Percentiles rank a stretch among this genome's conserved stretches.
Evolutionary conservation across 2,888 invertebrate genomes (phyloP).

Genomic region (Ligdia adustata): DNA sequence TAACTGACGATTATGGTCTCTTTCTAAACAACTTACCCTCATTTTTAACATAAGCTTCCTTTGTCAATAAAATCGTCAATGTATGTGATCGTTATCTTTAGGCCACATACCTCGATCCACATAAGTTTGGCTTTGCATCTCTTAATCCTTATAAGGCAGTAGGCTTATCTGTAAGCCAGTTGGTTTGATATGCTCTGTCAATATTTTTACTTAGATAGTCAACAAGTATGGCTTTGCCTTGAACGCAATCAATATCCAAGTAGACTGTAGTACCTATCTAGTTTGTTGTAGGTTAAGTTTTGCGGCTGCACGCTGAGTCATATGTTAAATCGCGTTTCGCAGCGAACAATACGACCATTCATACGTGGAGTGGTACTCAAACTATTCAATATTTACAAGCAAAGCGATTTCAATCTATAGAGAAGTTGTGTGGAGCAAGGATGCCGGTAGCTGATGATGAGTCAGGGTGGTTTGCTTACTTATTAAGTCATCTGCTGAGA

Average conservation of each 20-base stretch:
- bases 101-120: conserved; percentile 9
- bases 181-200: conserved; percentile 18
- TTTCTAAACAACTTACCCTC: conserved; percentile 31
- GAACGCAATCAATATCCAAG: conserved; percentile 42
- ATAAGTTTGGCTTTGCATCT: conserved; percentile 1
- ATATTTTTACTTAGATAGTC: conserved; percentile 29
- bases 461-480: no score
- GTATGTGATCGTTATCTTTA: conserved; percentile 6
- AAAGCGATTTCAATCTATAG: conserved; percentile 22
- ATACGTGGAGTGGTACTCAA: conserved; percentile 18
- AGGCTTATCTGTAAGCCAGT: conserved; percentile 30
- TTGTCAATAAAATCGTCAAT: conserved; percentile 25
- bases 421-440: conserved; percentile 17
- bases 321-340: conserved; percentile 28
- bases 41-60: conserved; percentile 40
- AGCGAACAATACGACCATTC: conserved; percentile 38
- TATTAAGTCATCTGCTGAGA: no score
- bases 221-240: conserved; percentile 50
- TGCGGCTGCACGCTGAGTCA: conserved; percentile 37
- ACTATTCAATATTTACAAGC: conserved; percentile 23
- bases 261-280: conserved; percentile 38
- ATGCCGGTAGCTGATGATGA: no score
- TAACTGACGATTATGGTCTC: conserved; percentile 21
- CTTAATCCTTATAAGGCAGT: background rate
- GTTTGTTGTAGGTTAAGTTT: conserved; percentile 8